A percentile compares a stretch with the other conserved stretches of the same genome.
Evolutionary conservation across 2,113 vertebrate genomes (phyloP).

Genomic region (Gallinago undulata): DNA sequence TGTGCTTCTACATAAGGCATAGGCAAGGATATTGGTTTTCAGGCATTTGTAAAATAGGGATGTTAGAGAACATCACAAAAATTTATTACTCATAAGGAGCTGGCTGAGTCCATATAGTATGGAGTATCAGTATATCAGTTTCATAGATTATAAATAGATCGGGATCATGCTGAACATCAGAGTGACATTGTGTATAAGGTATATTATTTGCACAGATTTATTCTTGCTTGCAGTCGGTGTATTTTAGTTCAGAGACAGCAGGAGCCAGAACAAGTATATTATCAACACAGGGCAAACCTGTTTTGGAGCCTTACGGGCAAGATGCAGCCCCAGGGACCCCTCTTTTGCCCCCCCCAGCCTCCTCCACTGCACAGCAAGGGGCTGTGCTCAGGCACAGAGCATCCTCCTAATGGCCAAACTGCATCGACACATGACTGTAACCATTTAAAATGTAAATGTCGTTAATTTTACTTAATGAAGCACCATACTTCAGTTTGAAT

Average conservation of each 20-base stretch:
- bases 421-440: background rate
- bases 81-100: background rate
- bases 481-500: background rate
- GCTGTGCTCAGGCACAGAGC: background rate
- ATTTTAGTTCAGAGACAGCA: background rate
- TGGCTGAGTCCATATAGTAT: background rate
- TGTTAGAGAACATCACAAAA: background rate
- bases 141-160: background rate
- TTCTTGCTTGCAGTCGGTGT: background rate
- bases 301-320: background rate
- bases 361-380: rapidly evolving
- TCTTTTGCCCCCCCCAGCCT: background rate
- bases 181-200: background rate
- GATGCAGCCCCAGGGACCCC: background rate
- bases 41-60: background rate
- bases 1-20: background rate
- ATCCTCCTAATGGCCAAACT: background rate
- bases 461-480: constrained; percentile 18
- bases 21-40: background rate
- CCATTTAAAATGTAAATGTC: background rate
- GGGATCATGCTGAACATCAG: background rate
- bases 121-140: constrained; percentile 7
- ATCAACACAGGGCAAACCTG: background rate
- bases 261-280: background rate
- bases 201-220: background rate